Evolutionary conservation across 2,888 invertebrate genomes (phyloP).

Genomic region (Meliscaeva auricollis): DNA sequence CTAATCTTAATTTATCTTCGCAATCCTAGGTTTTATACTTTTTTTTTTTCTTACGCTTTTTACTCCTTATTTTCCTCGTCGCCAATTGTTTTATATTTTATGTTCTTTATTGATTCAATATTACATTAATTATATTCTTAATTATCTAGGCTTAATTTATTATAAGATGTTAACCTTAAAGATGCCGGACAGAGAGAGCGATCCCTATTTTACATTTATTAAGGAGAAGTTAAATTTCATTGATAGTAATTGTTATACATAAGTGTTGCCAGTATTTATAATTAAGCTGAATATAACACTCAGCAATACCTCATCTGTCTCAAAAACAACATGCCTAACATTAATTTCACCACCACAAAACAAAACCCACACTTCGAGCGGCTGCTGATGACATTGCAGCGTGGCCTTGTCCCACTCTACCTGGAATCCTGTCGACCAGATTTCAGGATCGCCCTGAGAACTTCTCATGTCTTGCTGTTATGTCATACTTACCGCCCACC

Average conservation of each 20-base stretch:
- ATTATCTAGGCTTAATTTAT: background rate
- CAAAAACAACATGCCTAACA: too few species aligned
- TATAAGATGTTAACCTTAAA: background rate
- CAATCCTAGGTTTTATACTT: slow-evolving; percentile 4
- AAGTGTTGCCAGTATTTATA: background rate
- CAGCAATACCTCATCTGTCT: too few species aligned
- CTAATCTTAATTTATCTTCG: slow-evolving; percentile 16
- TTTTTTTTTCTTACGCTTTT: background rate
- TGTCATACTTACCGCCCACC: too few species aligned
- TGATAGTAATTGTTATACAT: background rate
- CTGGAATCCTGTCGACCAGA: too few species aligned
- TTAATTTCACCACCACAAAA: too few species aligned
- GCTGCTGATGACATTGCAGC: too few species aligned
- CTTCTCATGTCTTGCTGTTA: too few species aligned
- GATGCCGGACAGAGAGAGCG: background rate
- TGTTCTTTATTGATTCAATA: background rate
- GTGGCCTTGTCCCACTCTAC: too few species aligned
- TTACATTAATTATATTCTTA: background rate
- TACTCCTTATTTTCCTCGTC: slow-evolving; percentile 18
- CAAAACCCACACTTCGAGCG: too few species aligned
- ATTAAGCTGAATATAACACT: too few species aligned
- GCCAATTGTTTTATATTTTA: slow-evolving; percentile 10
- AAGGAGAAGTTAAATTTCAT: background rate
- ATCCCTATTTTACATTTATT: background rate
- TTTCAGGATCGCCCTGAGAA: too few species aligned